phyloP scores from a whole-genome alignment of 2,888 invertebrate species.

The Lithophane ornitopus region DNA sequence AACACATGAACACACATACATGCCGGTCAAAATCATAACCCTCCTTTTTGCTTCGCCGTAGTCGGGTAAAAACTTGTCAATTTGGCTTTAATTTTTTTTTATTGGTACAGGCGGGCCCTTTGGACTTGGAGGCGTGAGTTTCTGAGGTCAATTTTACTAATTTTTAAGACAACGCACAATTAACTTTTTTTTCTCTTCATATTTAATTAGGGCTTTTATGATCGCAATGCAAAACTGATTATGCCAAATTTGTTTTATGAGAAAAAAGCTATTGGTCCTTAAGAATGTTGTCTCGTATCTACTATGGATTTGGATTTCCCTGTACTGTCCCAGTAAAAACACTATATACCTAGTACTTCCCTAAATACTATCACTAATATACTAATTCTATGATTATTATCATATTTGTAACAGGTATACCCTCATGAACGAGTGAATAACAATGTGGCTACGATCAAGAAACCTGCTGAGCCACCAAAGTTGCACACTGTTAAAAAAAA shows the following conservation, averaged over 20 bases:
- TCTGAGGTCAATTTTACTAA: too few relatives aligned
- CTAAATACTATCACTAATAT: background rate
- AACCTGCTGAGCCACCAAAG: slow-evolving; percentile 2
- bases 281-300: background rate
- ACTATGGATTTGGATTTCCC: background rate
- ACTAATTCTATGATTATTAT: background rate
- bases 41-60: too few relatives aligned
- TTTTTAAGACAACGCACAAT: too few relatives aligned
- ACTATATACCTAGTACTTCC: background rate
- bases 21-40: too few relatives aligned
- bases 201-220: too few relatives aligned
- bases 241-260: background rate
- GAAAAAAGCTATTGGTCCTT: background rate
- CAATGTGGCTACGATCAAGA: slow-evolving; percentile 1
- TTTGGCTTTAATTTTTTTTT: too few relatives aligned
- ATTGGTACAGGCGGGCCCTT: too few relatives aligned
- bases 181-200: too few relatives aligned
- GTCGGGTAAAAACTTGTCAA: too few relatives aligned
- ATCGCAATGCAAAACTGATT: too few relatives aligned
- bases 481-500: background rate
- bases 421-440: slow-evolving; percentile 1
- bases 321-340: background rate
- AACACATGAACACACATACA: too few relatives aligned
- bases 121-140: too few relatives aligned
- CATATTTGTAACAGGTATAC: background rate